Conservation (phyloP, 2,888 invertebrate species). For the Tanypteryx hageni region DNA sequence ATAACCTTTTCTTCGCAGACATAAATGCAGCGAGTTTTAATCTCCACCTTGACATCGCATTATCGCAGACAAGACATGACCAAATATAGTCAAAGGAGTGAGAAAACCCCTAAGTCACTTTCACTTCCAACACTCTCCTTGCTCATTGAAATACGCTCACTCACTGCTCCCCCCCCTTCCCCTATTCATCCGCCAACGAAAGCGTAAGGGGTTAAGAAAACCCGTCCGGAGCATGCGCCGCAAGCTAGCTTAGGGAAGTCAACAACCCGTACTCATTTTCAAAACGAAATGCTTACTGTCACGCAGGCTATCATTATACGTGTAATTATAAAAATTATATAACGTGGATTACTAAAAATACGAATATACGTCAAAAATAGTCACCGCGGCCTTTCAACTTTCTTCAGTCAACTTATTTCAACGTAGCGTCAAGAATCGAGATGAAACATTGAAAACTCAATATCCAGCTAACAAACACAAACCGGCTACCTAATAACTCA, state of each 20-base stretch:
- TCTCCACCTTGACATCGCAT: slow-evolving; percentile 45
- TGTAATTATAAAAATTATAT: background rate
- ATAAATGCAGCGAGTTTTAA: background rate
- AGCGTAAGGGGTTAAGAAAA: background rate
- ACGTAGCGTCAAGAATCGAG: background rate
- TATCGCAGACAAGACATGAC: slow-evolving; percentile 57
- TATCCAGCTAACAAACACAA: background rate
- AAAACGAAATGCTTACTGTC: slow-evolving; percentile 37
- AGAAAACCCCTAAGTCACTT: slow-evolving; percentile 58
- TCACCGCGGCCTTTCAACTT: background rate
- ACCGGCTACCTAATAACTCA: slow-evolving; percentile 42
- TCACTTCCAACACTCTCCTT: slow-evolving; percentile 37
- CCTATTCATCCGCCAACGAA: background rate
- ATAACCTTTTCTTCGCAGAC: background rate
- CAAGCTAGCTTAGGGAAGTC: slow-evolving; percentile 39
- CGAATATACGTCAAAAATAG: background rate
- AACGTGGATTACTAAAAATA: background rate
- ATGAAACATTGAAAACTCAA: background rate
- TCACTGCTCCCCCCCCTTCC: slow-evolving; percentile 34
- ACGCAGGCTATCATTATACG: slow-evolving; percentile 19
- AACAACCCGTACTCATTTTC: slow-evolving; percentile 49
- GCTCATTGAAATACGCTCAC: slow-evolving; percentile 59
- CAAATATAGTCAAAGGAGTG: slow-evolving; percentile 62
- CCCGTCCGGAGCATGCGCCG: slow-evolving; percentile 34
- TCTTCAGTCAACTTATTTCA: background rate